Conservation (phyloP, 2,888 invertebrate genomes). For the Adineta ricciae region DNA sequence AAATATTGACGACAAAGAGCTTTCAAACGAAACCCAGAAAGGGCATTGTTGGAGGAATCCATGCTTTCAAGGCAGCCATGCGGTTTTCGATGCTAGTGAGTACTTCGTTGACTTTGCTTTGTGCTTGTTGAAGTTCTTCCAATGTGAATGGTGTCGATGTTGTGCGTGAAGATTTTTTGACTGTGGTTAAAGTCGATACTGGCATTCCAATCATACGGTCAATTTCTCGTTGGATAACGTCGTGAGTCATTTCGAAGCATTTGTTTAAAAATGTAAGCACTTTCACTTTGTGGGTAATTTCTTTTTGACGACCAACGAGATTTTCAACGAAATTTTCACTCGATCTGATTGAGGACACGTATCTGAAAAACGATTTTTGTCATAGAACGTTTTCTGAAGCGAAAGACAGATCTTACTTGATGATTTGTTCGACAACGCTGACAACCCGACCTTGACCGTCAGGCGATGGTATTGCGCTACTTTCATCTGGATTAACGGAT, state of each 20-base stretch:
- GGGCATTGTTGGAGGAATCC: conserved; percentile 8
- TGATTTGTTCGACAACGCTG: not conserved
- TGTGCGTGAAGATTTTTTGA: not conserved
- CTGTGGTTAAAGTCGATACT: not conserved
- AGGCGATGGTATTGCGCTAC: not conserved
- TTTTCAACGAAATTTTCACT: not conserved
- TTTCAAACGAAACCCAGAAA: not conserved
- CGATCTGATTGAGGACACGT: not conserved
- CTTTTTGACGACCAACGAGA: not conserved
- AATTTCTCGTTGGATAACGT: not conserved
- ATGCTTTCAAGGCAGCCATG: not conserved
- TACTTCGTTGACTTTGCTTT: not conserved
- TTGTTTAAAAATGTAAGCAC: conserved; percentile 5
- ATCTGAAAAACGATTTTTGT: not conserved
- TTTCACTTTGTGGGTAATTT: not conserved
- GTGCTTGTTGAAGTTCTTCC: not conserved
- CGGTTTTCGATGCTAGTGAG: not conserved
- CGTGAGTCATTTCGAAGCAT: not conserved
- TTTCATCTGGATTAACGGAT: not conserved
- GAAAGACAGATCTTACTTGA: not conserved
- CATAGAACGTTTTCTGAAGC: not conserved
- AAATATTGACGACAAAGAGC: not conserved
- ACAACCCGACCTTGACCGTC: not conserved
- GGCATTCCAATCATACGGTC: not conserved
- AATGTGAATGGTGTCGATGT: not conserved